Conservation (phyloP, 2,113 vertebrate genomes). For the Lamprotornis superbus region DNA sequence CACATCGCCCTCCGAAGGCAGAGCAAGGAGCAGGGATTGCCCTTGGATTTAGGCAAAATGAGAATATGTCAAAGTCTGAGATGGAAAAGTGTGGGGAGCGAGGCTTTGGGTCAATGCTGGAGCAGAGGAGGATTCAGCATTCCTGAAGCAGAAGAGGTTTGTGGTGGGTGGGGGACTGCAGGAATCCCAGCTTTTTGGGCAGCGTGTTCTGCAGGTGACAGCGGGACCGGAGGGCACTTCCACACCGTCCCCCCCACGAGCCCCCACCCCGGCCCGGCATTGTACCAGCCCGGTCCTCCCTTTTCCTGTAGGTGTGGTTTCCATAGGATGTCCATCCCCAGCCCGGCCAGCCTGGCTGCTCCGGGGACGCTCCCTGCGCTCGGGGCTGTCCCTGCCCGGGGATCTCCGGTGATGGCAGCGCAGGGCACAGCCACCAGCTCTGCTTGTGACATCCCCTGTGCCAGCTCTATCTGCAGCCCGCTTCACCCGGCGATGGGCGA, state of each 20-base stretch:
- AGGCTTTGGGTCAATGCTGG: neutral
- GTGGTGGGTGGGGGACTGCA: neutral
- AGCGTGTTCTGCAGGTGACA: rapidly evolving
- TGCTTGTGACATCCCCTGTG: neutral
- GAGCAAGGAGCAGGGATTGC: neutral
- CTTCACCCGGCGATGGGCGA: neutral
- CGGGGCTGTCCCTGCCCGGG: neutral
- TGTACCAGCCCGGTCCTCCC: slow-evolving; percentile 70
- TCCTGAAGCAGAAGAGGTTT: rapidly evolving
- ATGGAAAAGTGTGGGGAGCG: rapidly evolving
- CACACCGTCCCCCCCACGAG: neutral
- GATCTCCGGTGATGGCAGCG: neutral
- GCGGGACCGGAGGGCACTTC: neutral
- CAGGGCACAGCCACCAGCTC: neutral
- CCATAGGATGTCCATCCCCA: slow-evolving; percentile 75
- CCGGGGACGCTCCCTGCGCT: neutral
- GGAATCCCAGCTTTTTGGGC: neutral
- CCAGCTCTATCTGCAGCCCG: neutral
- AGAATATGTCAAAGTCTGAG: neutral
- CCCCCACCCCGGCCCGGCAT: neutral
- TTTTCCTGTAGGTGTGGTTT: slow-evolving; percentile 85
- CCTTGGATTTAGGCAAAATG: neutral
- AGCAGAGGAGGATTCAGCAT: no score
- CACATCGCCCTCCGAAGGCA: neutral
- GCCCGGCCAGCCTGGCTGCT: slow-evolving; percentile 42